Base-by-base conservation (phyloP, 2,888 invertebrate genomes). In the Pristionchus fissidentatus region DNA sequence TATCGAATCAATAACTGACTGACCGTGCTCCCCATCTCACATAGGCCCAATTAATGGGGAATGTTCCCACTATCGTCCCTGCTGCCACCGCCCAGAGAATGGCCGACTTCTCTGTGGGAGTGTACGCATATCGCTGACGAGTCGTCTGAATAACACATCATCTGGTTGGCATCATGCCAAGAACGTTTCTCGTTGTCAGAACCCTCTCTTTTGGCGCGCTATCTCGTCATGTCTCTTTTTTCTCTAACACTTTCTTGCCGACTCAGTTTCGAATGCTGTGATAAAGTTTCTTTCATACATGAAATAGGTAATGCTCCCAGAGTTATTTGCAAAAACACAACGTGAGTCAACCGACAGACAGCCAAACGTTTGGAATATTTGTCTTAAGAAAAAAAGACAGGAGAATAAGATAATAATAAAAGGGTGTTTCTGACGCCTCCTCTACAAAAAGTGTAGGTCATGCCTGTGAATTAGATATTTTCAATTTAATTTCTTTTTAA, bases 61-160 rank as follows among this genome's bases (percentile, higher is more conserved):
- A 88, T 8, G 89, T 89, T 15, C 89, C 90, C 8, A 90, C 75
- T 75, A 90, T 88, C 8, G 89, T 88, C 13, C 90, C 90, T 22
- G 87, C 85, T 19, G 89, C 90, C 1, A 90, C 89, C 8, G 89
- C 87, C 89, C 90, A 90, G 49, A 89, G 86, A 41, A 90, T 88
- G 1, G 84, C 57, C 43, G 87, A 85, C 82, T 89, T 89, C 70
- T 89, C 86, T 1, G 87, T 86, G 5, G 88, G 85, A 8, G 87
- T 84, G 81, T 89, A 89, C 77, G 87, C 87, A 77, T 87, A 89
- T 26, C 86, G 83, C 57, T 87, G 87, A 43, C 86, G 83, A 15
- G 82, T 75, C 26, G 89, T 88, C 89, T 89, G 84, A 84, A 87
- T 10, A 35, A 5, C n/a, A 85, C 4, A 78, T 1, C 7, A 66